phyloP scores from a whole-genome alignment of 30 jellyfish, hydroid and myxozoan genomes.

The Chironex yamaguchii region DNA sequence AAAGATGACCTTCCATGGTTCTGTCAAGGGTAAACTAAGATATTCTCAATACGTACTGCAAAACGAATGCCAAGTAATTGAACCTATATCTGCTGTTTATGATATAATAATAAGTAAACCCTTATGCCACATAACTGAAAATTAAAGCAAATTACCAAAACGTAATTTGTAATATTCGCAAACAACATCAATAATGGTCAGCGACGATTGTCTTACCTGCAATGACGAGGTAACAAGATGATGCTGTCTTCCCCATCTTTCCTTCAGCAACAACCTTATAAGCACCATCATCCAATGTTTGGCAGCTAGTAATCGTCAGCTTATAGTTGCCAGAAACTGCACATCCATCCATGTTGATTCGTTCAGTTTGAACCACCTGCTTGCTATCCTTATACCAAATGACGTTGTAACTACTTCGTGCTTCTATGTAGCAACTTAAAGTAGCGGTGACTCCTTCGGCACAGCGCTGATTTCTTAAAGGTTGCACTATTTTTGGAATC shows the following conservation, averaged over 20 bases:
- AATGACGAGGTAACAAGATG: conserved; percentile 54
- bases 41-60: no score
- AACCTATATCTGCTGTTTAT: no score
- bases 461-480: not conserved
- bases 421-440: not conserved
- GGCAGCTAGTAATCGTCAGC: not conserved
- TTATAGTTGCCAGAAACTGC: not conserved
- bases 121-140: no score
- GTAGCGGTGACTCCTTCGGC: not conserved
- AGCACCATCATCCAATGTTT: conserved; percentile 48
- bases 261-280: conserved; percentile 51
- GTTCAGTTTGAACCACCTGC: conserved; percentile 12
- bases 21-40: no score
- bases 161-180: no score
- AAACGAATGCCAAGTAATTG: no score
- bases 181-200: no score
- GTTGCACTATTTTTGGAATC: not conserved
- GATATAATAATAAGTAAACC: no score
- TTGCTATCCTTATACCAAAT: conserved; percentile 78
- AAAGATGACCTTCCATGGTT: no score
- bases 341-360: conserved; percentile 2
- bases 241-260: conserved; percentile 28
- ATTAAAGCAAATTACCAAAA: no score
- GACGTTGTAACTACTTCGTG: not conserved
- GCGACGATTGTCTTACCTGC: no score